These are phyloP conservation scores for Bubo scandiacus DNA, from an alignment of 2,113 vertebrate genomes.

Conservation along the genomic window DNA sequence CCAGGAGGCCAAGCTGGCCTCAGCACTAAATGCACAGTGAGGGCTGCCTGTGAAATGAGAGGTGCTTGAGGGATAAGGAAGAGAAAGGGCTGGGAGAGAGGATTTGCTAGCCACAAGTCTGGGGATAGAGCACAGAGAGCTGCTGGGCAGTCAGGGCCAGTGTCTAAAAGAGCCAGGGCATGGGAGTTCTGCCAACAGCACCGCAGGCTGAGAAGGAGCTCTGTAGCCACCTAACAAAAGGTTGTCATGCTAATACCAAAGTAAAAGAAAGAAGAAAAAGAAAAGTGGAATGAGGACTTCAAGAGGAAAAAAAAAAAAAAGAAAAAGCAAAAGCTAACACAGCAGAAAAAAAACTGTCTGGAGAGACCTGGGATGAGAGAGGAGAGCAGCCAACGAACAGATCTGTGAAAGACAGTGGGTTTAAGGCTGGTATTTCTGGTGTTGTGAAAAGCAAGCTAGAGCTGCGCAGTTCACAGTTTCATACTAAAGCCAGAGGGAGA, in stretches of 20 bases:
- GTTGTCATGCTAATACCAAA: neutral
- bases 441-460: neutral
- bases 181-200: neutral
- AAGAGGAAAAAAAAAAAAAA: neutral
- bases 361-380: neutral
- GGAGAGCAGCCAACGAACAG: neutral
- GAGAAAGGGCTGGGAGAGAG: neutral
- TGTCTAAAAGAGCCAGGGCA: neutral
- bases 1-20: neutral
- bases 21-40: neutral
- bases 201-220: neutral
- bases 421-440: neutral
- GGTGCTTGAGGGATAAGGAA: neutral
- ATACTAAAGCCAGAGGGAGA: neutral
- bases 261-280: neutral
- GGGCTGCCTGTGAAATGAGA: neutral
- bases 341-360: neutral
- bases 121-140: neutral
- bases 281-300: neutral
- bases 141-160: neutral
- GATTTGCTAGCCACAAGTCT: neutral
- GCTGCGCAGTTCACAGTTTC: neutral
- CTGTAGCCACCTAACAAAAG: neutral
- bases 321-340: neutral
- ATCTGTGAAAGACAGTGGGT: neutral